A percentile compares a stretch with the other conserved stretches of the same genome.
phyloP scores from a whole-genome alignment of 2,113 vertebrate species.

The Lates calcarifer region DNA sequence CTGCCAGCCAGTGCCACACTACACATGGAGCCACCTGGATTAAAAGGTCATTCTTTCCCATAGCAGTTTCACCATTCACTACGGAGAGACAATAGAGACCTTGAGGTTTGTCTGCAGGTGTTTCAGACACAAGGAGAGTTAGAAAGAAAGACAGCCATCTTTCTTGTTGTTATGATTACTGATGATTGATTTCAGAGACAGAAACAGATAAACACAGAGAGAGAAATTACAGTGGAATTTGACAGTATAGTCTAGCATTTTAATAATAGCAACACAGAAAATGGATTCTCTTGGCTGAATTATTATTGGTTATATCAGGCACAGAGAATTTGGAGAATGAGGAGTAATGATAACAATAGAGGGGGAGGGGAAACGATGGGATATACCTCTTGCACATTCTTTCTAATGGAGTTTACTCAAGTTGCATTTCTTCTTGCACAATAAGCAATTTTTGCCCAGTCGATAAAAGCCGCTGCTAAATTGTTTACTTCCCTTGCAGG shows the following conservation, averaged over 20 bases:
- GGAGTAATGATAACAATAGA: slow-evolving; percentile 74
- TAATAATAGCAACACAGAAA: slow-evolving; percentile 58
- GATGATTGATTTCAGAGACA: slow-evolving; percentile 47
- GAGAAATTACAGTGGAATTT: slow-evolving; percentile 12
- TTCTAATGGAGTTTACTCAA: slow-evolving; percentile 75
- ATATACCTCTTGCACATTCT: slow-evolving; percentile 53
- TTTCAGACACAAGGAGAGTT: slow-evolving; percentile 14
- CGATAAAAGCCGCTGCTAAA: slow-evolving; percentile 76
- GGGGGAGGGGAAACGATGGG: not conserved
- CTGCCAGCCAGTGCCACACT: slow-evolving; percentile 43
- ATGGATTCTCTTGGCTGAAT: slow-evolving; percentile 67
- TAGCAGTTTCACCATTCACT: slow-evolving; percentile 20
- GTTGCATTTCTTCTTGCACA: slow-evolving; percentile 75
- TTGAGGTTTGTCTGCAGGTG: slow-evolving; percentile 26
- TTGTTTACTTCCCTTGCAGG: slow-evolving; percentile 81
- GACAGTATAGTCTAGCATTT: slow-evolving; percentile 39
- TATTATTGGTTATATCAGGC: slow-evolving; percentile 69
- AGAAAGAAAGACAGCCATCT: slow-evolving; percentile 21
- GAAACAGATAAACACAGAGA: slow-evolving; percentile 41
- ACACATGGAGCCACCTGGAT: slow-evolving; percentile 38
- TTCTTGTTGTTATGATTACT: slow-evolving; percentile 30
- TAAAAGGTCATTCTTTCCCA: slow-evolving; percentile 63
- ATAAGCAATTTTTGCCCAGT: slow-evolving; percentile 75
- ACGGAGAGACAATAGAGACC: slow-evolving; percentile 20
- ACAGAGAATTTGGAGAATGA: slow-evolving; percentile 56